Percentiles rank a stretch among this genome's conserved stretches.
These are phyloP conservation scores for Neosilurus mollespiculum DNA, from an alignment of 2,797 vertebrate species.

Conservation along the genomic window DNA sequence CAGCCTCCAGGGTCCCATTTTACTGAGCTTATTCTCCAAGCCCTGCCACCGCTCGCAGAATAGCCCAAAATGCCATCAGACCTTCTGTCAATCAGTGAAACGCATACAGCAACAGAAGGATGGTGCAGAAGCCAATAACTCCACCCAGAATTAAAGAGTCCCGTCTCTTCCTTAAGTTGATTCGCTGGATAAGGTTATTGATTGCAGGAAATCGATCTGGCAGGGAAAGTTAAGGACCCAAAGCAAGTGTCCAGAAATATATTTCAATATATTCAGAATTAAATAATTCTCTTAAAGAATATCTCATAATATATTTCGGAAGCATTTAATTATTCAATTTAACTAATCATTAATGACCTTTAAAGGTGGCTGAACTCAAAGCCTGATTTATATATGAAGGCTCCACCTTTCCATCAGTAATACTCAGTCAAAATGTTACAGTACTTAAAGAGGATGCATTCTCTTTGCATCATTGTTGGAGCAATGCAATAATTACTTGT, in stretches of 20 bases:
- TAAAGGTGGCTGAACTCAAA: background rate
- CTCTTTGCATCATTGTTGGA: background rate
- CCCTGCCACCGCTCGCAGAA: slow-evolving; percentile 53
- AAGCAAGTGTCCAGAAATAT: background rate
- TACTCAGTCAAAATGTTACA: too few species aligned
- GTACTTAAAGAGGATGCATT: background rate
- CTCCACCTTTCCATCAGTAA: background rate
- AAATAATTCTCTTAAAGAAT: background rate
- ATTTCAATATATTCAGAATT: background rate
- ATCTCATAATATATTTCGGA: background rate
- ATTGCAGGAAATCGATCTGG: slow-evolving; percentile 94
- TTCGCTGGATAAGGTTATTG: slow-evolving; percentile 94
- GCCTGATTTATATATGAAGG: background rate
- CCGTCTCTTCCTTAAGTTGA: slow-evolving; percentile 93
- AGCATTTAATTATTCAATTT: background rate
- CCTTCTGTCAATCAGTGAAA: slow-evolving; percentile 84
- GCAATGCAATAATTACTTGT: background rate
- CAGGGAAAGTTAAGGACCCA: slow-evolving; percentile 60
- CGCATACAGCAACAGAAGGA: slow-evolving; percentile 90
- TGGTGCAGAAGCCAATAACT: slow-evolving; percentile 90
- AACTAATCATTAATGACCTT: too few species aligned
- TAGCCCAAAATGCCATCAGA: slow-evolving; percentile 58
- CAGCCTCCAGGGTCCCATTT: slow-evolving; percentile 55
- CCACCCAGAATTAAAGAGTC: slow-evolving; percentile 92
- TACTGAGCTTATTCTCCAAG: slow-evolving; percentile 54